These are phyloP conservation scores for Gibbula magus DNA, from an alignment of 2,888 invertebrate genomes.

Conservation along the genomic window DNA sequence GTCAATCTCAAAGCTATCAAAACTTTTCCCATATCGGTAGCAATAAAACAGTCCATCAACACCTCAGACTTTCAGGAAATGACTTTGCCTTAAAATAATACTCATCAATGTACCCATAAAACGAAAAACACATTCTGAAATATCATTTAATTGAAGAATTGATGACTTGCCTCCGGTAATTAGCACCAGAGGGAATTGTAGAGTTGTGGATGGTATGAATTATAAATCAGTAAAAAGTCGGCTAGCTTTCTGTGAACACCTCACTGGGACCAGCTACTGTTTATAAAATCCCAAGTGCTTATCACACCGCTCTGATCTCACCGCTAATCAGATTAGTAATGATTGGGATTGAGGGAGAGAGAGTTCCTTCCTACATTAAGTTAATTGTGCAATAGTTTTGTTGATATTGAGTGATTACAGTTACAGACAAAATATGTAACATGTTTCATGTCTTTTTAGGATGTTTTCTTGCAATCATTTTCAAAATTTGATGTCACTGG, in stretches of 20 bases:
- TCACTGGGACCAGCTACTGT: not conserved
- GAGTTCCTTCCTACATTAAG: not conserved
- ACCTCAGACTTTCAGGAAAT: too few relatives aligned
- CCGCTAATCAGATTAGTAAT: not conserved
- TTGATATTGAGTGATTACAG: too few relatives aligned
- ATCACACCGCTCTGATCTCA: not conserved
- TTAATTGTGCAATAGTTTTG: not conserved
- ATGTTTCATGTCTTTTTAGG: too few relatives aligned
- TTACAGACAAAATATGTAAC: too few relatives aligned
- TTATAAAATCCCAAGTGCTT: not conserved
- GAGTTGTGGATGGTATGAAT: not conserved
- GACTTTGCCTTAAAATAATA: too few relatives aligned
- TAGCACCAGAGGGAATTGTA: not conserved
- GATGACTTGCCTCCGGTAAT: not conserved
- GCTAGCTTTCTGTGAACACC: not conserved
- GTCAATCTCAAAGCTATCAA: too few relatives aligned
- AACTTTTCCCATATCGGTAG: too few relatives aligned
- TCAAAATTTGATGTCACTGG: too few relatives aligned
- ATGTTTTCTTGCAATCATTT: too few relatives aligned
- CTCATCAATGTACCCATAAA: too few relatives aligned
- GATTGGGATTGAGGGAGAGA: not conserved
- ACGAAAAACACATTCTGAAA: too few relatives aligned
- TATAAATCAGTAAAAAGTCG: conserved; percentile 2
- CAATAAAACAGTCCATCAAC: too few relatives aligned
- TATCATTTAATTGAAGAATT: not conserved